phyloP scores from a whole-genome alignment of 2,797 vertebrate species.

The Leptatherina wallacei region DNA sequence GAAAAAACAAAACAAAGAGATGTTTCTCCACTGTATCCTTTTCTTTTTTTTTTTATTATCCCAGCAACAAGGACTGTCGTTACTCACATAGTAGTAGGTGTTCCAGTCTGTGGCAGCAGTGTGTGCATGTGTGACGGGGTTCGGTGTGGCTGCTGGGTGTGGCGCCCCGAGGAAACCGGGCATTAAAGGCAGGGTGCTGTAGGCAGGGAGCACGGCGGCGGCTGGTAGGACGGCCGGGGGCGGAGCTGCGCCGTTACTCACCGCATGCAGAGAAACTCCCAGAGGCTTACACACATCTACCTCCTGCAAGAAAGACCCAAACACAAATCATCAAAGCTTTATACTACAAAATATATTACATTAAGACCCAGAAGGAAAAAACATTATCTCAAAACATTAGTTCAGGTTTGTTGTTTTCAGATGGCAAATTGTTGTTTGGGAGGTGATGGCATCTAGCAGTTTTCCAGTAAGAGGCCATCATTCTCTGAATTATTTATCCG shows the following conservation, averaged over 20 bases:
- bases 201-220: slow-evolving; percentile 77
- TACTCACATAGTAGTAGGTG: slow-evolving; percentile 80
- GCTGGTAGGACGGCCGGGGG: slow-evolving; percentile 77
- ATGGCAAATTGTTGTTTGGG: not conserved
- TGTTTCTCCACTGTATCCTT: not conserved
- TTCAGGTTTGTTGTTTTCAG: not conserved
- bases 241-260: slow-evolving; percentile 77
- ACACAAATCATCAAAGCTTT: not conserved
- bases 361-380: not conserved
- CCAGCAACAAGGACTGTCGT: not conserved
- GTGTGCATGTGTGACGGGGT: slow-evolving; percentile 63
- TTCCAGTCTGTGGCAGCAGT: slow-evolving; percentile 75
- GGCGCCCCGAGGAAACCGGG: slow-evolving; percentile 81
- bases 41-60: not conserved
- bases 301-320: slow-evolving; percentile 66
- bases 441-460: not conserved
- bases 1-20: not conserved
- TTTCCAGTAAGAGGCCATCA: not conserved
- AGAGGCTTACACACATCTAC: slow-evolving; percentile 81
- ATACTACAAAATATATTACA: not conserved
- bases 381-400: not conserved
- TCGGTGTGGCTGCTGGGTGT: slow-evolving; percentile 66
- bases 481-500: not conserved
- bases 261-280: slow-evolving; percentile 77
- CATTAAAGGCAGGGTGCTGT: slow-evolving; percentile 84